These are phyloP conservation scores for Tachypleus tridentatus DNA, from an alignment of 1,140 invertebrate species.

Conservation along the genomic window DNA sequence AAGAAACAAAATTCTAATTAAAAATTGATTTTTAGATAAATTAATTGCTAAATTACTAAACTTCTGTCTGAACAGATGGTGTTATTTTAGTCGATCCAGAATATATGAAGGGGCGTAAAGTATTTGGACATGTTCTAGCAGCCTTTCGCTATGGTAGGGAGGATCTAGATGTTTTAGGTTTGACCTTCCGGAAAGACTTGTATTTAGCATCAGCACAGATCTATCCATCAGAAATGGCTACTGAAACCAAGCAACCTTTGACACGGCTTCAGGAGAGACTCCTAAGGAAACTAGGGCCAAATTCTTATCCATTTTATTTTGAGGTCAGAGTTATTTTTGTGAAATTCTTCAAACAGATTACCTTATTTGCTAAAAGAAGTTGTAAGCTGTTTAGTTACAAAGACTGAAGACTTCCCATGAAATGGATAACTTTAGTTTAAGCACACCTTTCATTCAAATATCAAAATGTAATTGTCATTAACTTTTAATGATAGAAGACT, in stretches of 20 bases:
- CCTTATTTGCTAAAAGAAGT: too few relatives aligned
- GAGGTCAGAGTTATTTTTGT: constrained; percentile 40
- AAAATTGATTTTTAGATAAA: too few relatives aligned
- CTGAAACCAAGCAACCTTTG: constrained; percentile 48
- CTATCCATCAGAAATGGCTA: constrained; percentile 43
- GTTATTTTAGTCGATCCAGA: constrained; percentile 97
- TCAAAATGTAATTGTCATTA: too few relatives aligned
- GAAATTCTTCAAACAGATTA: too few relatives aligned
- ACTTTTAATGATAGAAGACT: too few relatives aligned
- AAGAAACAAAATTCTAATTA: too few relatives aligned
- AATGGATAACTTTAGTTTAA: too few relatives aligned
- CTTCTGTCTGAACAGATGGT: constrained; percentile 53
- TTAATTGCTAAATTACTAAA: too few relatives aligned
- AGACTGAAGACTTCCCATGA: too few relatives aligned
- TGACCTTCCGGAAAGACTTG: constrained; percentile 96
- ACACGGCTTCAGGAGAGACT: constrained; percentile 89
- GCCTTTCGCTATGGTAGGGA: constrained; percentile 97
- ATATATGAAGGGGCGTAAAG: constrained; percentile 88
- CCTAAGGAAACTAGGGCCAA: constrained; percentile 90
- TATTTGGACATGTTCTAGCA: constrained; percentile 91
- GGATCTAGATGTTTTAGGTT: constrained; percentile 91
- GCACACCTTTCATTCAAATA: too few relatives aligned
- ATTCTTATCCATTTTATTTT: constrained; percentile 98
- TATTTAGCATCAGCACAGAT: constrained; percentile 91
- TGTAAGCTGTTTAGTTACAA: too few relatives aligned